Conservation (phyloP, 2,113 vertebrate species). For the Brachionichthys hirsutus region DNA sequence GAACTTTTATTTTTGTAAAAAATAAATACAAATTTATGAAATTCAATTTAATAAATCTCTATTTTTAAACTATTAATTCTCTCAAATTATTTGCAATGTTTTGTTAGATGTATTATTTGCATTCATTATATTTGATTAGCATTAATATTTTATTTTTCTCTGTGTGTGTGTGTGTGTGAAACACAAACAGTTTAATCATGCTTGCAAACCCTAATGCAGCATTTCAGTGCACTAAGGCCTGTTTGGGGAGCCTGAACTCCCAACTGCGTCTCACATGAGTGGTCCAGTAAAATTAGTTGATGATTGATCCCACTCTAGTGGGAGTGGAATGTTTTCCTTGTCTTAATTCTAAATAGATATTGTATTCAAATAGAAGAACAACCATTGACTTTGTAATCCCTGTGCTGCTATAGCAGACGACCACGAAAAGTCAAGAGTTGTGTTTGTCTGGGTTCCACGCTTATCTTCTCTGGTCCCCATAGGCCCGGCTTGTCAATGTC, state of each 20-base stretch:
- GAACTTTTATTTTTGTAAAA: neutral
- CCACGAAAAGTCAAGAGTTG: conserved; percentile 81
- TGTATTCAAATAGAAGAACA: conserved; percentile 85
- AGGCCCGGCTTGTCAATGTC: conserved; percentile 85
- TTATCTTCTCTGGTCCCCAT: conserved; percentile 79
- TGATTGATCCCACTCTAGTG: conserved; percentile 78
- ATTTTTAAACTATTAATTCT: no score
- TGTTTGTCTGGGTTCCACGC: conserved; percentile 82
- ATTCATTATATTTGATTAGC: no score
- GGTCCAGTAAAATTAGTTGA: conserved; percentile 79
- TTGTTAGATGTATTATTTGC: no score
- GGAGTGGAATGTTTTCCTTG: conserved; percentile 59
- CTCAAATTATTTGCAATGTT: no score
- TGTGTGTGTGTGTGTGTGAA: no score
- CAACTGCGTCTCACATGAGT: conserved; percentile 76
- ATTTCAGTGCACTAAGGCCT: conserved; percentile 55
- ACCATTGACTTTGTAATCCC: conserved; percentile 85
- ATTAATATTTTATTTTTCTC: no score
- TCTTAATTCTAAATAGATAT: conserved; percentile 75
- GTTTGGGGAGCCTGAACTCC: conserved; percentile 66
- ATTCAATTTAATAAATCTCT: neutral
- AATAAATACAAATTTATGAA: neutral
- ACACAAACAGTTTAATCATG: conserved; percentile 72
- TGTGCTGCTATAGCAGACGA: conserved; percentile 77
- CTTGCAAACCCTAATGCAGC: conserved; percentile 66